Evolutionary conservation across 2,888 invertebrate species (phyloP).

Genomic region (Dynastes grantii): DNA sequence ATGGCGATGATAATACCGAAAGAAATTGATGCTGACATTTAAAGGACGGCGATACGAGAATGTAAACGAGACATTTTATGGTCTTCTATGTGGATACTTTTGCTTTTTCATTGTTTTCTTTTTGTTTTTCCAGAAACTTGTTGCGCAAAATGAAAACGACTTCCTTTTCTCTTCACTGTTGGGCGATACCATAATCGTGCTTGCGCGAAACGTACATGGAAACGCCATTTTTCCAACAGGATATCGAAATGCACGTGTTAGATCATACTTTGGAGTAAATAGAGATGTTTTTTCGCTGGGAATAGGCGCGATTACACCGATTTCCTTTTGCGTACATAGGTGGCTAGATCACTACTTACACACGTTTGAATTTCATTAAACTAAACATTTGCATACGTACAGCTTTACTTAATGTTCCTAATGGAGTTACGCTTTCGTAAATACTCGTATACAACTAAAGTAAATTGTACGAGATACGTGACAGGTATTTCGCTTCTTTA

Average conservation of each 20-base stretch:
- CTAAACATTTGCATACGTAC: background rate
- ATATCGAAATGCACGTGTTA: background rate
- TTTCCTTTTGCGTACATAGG: conserved; percentile 8
- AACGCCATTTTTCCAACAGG: conserved; percentile 19
- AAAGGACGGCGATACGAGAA: conserved; percentile 16
- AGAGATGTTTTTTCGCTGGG: conserved; percentile 16
- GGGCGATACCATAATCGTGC: background rate
- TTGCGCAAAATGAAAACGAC: background rate
- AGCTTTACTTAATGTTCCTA: no score
- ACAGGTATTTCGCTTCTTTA: no score
- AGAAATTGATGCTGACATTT: conserved; percentile 44
- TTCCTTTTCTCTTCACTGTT: background rate
- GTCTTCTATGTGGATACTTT: background rate
- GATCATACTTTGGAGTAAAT: conserved; percentile 6
- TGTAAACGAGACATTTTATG: conserved; percentile 28
- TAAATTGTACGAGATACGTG: no score
- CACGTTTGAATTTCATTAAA: conserved; percentile 3
- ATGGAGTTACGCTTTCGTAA: no score
- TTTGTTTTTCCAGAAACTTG: background rate
- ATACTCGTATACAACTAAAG: no score
- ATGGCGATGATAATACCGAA: conserved; percentile 31
- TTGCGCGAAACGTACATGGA: conserved; percentile 12
- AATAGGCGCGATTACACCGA: conserved; percentile 5
- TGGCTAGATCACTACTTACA: background rate
- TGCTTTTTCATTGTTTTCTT: background rate